Conservation (phyloP, 2,888 invertebrate species). For the Apamea sordens region DNA sequence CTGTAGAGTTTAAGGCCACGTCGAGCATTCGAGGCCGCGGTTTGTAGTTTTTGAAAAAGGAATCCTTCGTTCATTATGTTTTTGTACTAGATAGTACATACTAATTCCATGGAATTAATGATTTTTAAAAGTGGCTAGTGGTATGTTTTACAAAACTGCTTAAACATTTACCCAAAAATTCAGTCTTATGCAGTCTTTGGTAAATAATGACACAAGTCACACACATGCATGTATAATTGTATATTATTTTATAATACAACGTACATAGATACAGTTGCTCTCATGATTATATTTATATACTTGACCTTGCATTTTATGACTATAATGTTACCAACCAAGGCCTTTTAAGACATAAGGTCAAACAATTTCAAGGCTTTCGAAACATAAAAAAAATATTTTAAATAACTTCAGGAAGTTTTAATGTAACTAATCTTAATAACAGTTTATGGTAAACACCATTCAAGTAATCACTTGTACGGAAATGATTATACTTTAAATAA, state of each 20-base stretch:
- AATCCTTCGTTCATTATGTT: conserved; percentile 24
- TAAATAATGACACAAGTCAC: conserved; percentile 15
- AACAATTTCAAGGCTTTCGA: conserved; percentile 42
- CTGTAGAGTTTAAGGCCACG: conserved; percentile 55
- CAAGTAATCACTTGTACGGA: conserved; percentile 18
- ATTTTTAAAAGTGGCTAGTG: not conserved
- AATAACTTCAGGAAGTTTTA: conserved; percentile 61
- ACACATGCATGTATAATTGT: not conserved
- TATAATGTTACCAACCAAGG: conserved; percentile 50
- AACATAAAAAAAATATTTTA: conserved; percentile 23
- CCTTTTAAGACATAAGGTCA: conserved; percentile 40
- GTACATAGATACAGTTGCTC: conserved; percentile 32
- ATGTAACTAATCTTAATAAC: conserved; percentile 42
- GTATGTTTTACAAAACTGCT: conserved; percentile 8
- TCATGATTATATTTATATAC: conserved; percentile 37
- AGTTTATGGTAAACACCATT: not conserved
- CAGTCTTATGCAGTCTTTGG: conserved; percentile 17
- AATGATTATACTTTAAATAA: conserved; percentile 22
- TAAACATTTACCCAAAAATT: conserved; percentile 28
- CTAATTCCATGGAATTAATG: not conserved
- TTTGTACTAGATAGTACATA: not conserved
- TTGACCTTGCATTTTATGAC: conserved; percentile 60
- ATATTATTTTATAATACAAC: conserved; percentile 5
- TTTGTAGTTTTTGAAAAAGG: conserved; percentile 45
- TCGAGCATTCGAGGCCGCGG: conserved; percentile 30